Evolutionary conservation across 1,140 invertebrate genomes (phyloP).

Genomic region (Sinella curviseta): DNA sequence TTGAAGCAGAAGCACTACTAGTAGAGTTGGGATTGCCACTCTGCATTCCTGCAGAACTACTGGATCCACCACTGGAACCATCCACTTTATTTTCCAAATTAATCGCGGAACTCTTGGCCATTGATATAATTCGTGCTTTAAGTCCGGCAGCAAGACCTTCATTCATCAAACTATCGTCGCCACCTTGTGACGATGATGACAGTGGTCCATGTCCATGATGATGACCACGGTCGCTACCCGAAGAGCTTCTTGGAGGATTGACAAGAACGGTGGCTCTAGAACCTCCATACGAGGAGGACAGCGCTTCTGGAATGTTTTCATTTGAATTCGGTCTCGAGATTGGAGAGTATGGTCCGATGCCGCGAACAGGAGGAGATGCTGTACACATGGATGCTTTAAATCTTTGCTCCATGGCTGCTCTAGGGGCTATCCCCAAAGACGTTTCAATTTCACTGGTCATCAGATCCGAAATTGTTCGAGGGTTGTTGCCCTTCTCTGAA

Average conservation of each 20-base stretch:
- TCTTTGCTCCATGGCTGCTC: constrained; percentile 52
- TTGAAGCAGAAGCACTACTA: constrained; percentile 23
- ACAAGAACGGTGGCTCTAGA: constrained; percentile 36
- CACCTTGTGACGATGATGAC: not conserved
- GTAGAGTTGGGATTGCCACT: not conserved
- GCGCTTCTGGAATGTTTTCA: constrained; percentile 42
- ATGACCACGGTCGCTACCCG: not conserved
- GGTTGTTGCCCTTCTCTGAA: constrained; percentile 34
- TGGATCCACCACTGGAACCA: not conserved
- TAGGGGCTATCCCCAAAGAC: constrained; percentile 81
- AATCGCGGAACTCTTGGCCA: constrained; percentile 33
- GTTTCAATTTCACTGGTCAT: constrained; percentile 86
- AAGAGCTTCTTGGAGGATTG: constrained; percentile 16
- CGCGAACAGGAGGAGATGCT: constrained; percentile 44
- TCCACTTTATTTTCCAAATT: constrained; percentile 30
- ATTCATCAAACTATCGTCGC: constrained; percentile 12
- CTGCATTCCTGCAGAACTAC: too few relatives aligned
- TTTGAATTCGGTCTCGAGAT: constrained; percentile 66
- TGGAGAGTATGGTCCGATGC: constrained; percentile 63
- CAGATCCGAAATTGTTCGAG: constrained; percentile 56
- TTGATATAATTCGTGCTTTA: constrained; percentile 40
- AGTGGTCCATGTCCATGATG: not conserved
- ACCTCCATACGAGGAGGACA: not conserved
- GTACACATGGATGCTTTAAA: constrained; percentile 19
- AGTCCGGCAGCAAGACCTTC: constrained; percentile 41